phyloP scores from a whole-genome alignment of 2,113 vertebrate species.

The Daboia siamensis region DNA sequence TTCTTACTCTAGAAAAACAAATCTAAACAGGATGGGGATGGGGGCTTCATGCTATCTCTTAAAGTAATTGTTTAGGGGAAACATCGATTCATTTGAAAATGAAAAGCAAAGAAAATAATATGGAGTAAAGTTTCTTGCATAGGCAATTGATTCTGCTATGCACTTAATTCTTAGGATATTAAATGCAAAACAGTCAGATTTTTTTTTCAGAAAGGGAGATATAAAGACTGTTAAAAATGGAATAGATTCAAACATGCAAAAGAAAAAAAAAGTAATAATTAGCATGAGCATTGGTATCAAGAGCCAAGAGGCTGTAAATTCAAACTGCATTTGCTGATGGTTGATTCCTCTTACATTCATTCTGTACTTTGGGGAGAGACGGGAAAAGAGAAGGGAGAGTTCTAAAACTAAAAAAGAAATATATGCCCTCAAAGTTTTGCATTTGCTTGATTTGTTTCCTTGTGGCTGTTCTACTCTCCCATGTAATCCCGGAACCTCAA shows the following conservation, averaged over 20 bases:
- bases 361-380: background rate
- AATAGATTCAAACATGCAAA: background rate
- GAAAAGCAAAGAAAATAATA: background rate
- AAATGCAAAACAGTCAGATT: background rate
- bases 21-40: background rate
- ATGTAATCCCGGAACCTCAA: background rate
- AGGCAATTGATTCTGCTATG: background rate
- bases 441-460: background rate
- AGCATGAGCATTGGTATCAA: background rate
- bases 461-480: background rate
- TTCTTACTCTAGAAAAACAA: background rate
- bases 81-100: background rate
- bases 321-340: background rate
- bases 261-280: background rate
- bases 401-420: background rate
- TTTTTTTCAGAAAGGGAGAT: background rate
- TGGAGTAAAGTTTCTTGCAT: background rate
- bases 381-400: background rate
- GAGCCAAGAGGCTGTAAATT: background rate
- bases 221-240: background rate
- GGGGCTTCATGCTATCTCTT: background rate
- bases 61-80: background rate
- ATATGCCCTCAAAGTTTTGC: background rate
- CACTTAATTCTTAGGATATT: background rate
- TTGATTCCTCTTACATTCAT: background rate